phyloP scores from a whole-genome alignment of 2,888 invertebrate species.

The Pachymerium ferrugineum region DNA sequence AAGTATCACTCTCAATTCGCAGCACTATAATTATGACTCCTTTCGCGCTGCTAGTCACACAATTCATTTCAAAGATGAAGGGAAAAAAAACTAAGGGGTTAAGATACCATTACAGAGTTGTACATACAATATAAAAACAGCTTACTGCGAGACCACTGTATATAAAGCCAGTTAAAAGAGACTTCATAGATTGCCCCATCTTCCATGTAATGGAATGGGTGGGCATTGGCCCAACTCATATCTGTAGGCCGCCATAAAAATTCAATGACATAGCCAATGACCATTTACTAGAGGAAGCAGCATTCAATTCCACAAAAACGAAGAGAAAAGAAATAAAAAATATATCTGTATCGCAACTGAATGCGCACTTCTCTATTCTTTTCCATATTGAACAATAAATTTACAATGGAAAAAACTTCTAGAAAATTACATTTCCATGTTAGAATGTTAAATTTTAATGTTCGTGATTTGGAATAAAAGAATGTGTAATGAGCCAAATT shows the following conservation, averaged over 20 bases:
- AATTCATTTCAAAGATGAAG: neutral
- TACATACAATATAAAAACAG: neutral
- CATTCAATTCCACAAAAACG: conserved; percentile 6
- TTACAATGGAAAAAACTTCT: neutral
- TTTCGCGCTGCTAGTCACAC: neutral
- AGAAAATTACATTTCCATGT: neutral
- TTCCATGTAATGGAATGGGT: conserved; percentile 22
- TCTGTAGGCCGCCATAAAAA: conserved; percentile 19
- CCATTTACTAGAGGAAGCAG: conserved; percentile 14
- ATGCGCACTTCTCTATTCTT: neutral
- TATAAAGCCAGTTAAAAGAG: conserved; percentile 15
- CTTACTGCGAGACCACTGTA: neutral
- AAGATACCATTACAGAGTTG: neutral
- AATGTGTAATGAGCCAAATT: too few relatives aligned
- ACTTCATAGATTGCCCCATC: conserved; percentile 13
- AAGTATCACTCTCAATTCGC: neutral
- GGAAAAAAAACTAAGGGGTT: neutral
- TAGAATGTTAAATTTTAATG: too few relatives aligned
- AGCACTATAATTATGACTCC: neutral
- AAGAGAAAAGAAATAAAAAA: neutral
- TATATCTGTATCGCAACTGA: neutral
- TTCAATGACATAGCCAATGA: conserved; percentile 22
- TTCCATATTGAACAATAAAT: neutral
- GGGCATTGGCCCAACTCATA: conserved; percentile 27
- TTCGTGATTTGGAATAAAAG: too few relatives aligned